Conservation (phyloP, 1,140 invertebrate genomes). For the Adoxophyes honmai region DNA sequence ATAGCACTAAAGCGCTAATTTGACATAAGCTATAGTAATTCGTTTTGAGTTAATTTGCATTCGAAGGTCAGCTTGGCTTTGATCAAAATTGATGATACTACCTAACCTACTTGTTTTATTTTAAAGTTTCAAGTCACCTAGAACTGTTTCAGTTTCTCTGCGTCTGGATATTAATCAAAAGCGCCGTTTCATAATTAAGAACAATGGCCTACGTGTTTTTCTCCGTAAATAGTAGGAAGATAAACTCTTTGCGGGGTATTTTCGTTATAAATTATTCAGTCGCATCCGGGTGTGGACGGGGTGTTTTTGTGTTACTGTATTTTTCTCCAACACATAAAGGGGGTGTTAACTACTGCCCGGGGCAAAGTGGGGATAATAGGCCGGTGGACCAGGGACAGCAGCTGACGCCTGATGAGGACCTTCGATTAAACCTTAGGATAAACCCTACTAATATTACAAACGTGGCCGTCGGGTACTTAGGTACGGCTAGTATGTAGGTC, state of each 20-base stretch:
- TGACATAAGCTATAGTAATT: background rate
- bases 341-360: slow-evolving; percentile 32
- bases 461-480: no score
- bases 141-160: no score
- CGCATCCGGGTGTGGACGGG: slow-evolving; percentile 37
- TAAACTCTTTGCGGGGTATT: slow-evolving; percentile 28
- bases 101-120: no score
- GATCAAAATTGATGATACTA: no score
- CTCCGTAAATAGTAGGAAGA: slow-evolving; percentile 18
- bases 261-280: slow-evolving; percentile 39
- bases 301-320: slow-evolving; percentile 33
- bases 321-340: slow-evolving; percentile 34
- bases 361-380: slow-evolving; percentile 7
- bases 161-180: background rate
- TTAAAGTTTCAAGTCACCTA: no score
- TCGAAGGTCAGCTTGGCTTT: no score
- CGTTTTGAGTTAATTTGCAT: background rate
- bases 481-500: no score
- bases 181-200: slow-evolving; percentile 13
- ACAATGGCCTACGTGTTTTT: slow-evolving; percentile 14
- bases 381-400: background rate
- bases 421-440: no score
- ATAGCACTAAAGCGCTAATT: background rate
- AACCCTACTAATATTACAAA: no score
- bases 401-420: slow-evolving; percentile 3